These are phyloP conservation scores for Condylostylus longicornis DNA, from an alignment of 1,140 invertebrate species.

Conservation along the genomic window DNA sequence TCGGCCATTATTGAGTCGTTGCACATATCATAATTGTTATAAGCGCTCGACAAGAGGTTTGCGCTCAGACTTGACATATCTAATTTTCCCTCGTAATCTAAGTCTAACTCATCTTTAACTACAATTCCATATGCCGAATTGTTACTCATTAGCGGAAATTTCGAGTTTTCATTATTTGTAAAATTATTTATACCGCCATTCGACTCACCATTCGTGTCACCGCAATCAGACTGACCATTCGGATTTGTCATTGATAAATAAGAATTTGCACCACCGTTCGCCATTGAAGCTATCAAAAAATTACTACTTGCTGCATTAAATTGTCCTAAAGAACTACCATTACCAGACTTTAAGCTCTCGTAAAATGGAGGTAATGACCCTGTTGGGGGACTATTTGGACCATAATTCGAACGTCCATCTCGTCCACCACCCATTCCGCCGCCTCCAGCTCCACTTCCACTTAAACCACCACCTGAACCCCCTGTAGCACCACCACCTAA, in stretches of 20 bases:
- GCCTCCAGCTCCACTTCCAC: conserved; percentile 46
- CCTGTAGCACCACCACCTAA: conserved; percentile 38
- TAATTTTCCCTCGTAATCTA: conserved; percentile 58
- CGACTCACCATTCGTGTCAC: too few relatives aligned
- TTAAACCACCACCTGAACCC: conserved; percentile 40
- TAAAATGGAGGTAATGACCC: conserved; percentile 71
- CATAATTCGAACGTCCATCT: conserved; percentile 63
- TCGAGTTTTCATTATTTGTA: too few relatives aligned
- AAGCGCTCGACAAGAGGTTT: conserved; percentile 34
- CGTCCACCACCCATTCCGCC: conserved; percentile 56
- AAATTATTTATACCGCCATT: too few relatives aligned
- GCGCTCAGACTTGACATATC: conserved; percentile 37
- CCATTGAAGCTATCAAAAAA: conserved; percentile 32
- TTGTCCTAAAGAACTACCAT: conserved; percentile 40
- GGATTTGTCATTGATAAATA: conserved; percentile 48
- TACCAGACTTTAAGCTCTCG: conserved; percentile 64
- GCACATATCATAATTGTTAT: conserved; percentile 50
- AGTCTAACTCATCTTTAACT: conserved; percentile 59
- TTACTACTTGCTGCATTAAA: conserved; percentile 39
- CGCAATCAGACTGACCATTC: conserved; percentile 28
- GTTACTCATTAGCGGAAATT: too few relatives aligned
- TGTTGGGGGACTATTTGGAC: conserved; percentile 65
- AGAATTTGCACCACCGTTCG: conserved; percentile 54
- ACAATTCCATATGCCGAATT: conserved; percentile 63
- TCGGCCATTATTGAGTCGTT: conserved; percentile 68